Conservation (phyloP, 1,140 invertebrate genomes). For the Neodiprion lecontei region DNA sequence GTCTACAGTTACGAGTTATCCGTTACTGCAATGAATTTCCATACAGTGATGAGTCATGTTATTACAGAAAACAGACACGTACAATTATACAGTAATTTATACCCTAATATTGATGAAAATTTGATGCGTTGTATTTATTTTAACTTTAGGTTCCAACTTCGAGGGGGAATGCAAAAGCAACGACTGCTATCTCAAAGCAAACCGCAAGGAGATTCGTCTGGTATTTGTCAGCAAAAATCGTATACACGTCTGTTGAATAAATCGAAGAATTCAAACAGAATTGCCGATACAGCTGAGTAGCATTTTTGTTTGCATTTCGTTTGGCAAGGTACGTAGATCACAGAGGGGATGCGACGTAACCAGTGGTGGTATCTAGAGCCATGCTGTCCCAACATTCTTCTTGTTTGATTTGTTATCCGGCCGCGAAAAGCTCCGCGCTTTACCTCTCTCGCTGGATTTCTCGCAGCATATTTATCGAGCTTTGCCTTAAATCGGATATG, state of each 20-base stretch:
- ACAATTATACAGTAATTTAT: too few species aligned
- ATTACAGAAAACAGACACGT: too few species aligned
- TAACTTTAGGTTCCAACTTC: too few species aligned
- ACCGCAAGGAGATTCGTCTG: background rate
- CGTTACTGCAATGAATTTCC: too few species aligned
- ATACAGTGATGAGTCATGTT: too few species aligned
- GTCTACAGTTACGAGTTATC: too few species aligned
- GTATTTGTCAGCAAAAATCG: conserved; percentile 1
- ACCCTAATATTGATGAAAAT: too few species aligned
- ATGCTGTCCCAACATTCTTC: background rate
- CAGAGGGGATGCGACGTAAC: background rate
- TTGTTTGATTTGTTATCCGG: background rate
- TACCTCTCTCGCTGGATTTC: background rate
- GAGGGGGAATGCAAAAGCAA: too few species aligned
- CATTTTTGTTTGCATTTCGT: conserved; percentile 3
- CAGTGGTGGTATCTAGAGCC: background rate
- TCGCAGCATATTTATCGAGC: background rate
- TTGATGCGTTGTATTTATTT: too few species aligned
- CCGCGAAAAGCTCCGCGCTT: background rate
- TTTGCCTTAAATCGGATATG: too few species aligned
- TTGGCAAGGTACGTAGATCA: background rate
- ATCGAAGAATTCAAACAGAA: background rate
- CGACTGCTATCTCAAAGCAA: too few species aligned
- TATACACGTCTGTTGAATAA: background rate
- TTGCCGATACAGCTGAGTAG: background rate